Evolutionary conservation across 1,140 invertebrate species (phyloP).

Genomic region (Plectrocnemia conspersa): DNA sequence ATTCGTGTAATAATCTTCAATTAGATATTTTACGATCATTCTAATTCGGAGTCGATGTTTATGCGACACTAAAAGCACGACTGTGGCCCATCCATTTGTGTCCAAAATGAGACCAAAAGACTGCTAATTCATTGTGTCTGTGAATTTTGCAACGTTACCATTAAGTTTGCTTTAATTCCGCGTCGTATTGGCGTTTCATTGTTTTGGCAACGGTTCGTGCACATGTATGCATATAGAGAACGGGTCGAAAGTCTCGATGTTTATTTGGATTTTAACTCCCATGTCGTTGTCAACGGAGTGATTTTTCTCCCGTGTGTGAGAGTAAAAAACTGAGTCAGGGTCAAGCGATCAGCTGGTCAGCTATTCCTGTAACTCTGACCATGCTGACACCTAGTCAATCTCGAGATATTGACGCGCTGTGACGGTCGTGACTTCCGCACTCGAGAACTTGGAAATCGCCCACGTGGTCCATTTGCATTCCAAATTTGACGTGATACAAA

Average conservation of each 20-base stretch:
- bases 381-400: background rate
- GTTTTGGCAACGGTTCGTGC: background rate
- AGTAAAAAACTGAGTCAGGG: too few species aligned
- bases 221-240: too few species aligned
- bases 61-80: background rate
- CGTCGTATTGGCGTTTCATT: background rate
- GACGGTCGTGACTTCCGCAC: slow-evolving; percentile 3
- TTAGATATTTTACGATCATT: background rate
- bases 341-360: background rate
- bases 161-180: background rate
- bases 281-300: background rate
- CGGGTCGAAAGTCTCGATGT: background rate
- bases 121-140: slow-evolving; percentile 18
- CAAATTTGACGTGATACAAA: slow-evolving; percentile 30
- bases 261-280: too few species aligned
- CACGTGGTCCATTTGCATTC: slow-evolving; percentile 26
- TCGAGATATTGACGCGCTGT: background rate
- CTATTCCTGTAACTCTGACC: background rate
- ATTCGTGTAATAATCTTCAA: background rate
- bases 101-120: background rate
- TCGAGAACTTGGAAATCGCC: slow-evolving; percentile 13
- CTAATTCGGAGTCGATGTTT: background rate
- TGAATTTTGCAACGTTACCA: slow-evolving; percentile 1
- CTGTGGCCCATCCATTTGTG: slow-evolving; percentile 9
- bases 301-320: background rate